These are phyloP conservation scores for Calameuta filiformis DNA, from an alignment of 2,888 invertebrate species.

Conservation along the genomic window DNA sequence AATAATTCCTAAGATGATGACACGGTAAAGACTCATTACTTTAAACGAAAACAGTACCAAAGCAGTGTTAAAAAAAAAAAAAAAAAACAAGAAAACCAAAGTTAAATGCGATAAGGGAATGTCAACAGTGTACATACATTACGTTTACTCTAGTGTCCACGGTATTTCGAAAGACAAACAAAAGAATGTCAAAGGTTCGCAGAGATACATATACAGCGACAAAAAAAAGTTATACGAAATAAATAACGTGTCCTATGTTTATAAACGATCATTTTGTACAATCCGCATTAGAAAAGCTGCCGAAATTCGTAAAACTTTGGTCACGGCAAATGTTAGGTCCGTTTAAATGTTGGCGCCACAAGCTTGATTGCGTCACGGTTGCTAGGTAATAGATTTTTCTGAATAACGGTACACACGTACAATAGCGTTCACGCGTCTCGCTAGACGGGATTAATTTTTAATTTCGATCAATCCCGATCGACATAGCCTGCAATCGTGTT, in stretches of 20 bases:
- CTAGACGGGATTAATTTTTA: neutral
- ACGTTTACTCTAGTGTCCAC: neutral
- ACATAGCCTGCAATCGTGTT: neutral
- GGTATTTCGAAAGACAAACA: neutral
- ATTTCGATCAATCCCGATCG: neutral
- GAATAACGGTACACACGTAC: neutral
- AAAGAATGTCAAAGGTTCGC: neutral
- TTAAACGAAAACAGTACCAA: neutral
- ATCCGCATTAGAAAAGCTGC: neutral
- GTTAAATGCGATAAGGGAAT: neutral
- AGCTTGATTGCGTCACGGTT: neutral
- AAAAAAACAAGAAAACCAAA: neutral
- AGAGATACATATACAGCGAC: neutral
- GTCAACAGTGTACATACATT: neutral
- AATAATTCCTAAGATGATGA: neutral
- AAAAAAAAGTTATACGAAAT: neutral
- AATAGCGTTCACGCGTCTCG: neutral
- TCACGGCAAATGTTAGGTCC: neutral
- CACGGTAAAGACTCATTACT: neutral
- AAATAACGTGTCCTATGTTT: neutral
- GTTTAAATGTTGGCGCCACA: neutral
- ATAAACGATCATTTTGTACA: neutral
- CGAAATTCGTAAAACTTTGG: neutral
- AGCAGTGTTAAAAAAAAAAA: neutral
- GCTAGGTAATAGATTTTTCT: neutral